Base-by-base conservation (phyloP, 2,888 invertebrate genomes). In the Drosophila bunnanda region DNA sequence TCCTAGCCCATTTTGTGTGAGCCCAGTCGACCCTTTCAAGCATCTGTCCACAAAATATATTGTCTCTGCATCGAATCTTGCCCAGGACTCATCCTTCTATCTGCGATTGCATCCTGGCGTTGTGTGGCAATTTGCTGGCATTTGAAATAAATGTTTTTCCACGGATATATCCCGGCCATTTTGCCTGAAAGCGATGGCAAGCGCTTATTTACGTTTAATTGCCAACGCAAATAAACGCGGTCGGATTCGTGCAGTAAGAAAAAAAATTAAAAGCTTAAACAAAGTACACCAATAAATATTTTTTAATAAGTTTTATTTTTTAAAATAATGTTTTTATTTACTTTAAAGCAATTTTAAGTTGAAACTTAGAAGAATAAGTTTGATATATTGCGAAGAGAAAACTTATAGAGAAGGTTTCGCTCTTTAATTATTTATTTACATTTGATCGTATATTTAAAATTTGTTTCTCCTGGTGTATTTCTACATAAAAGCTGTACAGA, bases 151-250 rank as follows among this genome's bases (percentile, higher is more conserved):
- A 69, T 67, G 55, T 48, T 70, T 57, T 59, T 46, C 55, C 60
- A 34, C 10, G 55, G 48, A 50, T 60, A 54, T 55, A 39, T 69
- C 34, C 39, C 32, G 28, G 20, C 70, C 39, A 66, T 38, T 66
- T 54, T 54, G 44, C 36, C 17, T 54, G 39, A 52, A 67, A 59
- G 62, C 64, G 57, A 28, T 54, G 67, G 62, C 69, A 77, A 79
- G 56, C 75, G 79, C 78, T 87, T 88, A 82, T 90, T 90, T 87
- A 78, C 89, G 89, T 84, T 91, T 90, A 90, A 91, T 90, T 91
- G 91, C 91, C 80, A 90, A 77, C 79, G 82, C 78, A 87, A 82
- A 84, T 77, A 62, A 54, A 38, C 41, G 41, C 69, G 74, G 68
- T 75, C 65, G 34, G 22, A 34, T 22, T 20, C 20, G 3, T 15